Evolutionary conservation across 1,140 invertebrate species (phyloP).

Genomic region (Sminthurinus signatus): DNA sequence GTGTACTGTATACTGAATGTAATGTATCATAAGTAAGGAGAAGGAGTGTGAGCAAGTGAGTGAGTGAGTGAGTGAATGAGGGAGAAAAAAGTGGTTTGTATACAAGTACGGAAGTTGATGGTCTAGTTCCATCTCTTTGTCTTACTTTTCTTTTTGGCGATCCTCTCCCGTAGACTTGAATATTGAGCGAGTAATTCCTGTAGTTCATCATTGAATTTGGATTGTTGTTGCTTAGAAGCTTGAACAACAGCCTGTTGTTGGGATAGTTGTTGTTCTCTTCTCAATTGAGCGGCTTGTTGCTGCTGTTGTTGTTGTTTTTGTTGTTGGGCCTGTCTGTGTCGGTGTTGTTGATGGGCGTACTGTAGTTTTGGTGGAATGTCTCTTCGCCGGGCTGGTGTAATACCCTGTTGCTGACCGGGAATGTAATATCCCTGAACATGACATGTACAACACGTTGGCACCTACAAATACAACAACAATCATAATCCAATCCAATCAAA

Average conservation of each 20-base stretch:
- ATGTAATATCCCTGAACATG: slow-evolving; percentile 61
- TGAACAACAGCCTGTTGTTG: slow-evolving; percentile 6
- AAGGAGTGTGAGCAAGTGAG: too few relatives aligned
- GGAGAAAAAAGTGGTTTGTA: too few relatives aligned
- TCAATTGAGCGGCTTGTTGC: not conserved
- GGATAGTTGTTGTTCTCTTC: not conserved
- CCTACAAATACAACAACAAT: slow-evolving; percentile 45
- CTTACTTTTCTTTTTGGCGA: slow-evolving; percentile 37
- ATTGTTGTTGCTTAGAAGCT: slow-evolving; percentile 7
- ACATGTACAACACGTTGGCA: slow-evolving; percentile 76
- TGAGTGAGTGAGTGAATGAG: too few relatives aligned
- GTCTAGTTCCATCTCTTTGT: not conserved
- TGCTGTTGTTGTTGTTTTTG: not conserved
- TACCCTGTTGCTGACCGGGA: slow-evolving; percentile 25
- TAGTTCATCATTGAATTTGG: slow-evolving; percentile 30
- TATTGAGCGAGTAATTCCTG: slow-evolving; percentile 34
- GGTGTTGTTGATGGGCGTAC: slow-evolving; percentile 49
- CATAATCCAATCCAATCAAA: too few relatives aligned
- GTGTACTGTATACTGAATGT: too few relatives aligned
- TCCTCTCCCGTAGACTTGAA: slow-evolving; percentile 34
- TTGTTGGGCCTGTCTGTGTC: not conserved
- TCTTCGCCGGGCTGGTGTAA: slow-evolving; percentile 21
- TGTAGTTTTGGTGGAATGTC: slow-evolving; percentile 43
- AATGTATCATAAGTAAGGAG: too few relatives aligned
- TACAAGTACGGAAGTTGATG: too few relatives aligned